Base-by-base conservation (phyloP, 2,888 invertebrate species). In the Minunthozetes semirufus region DNA sequence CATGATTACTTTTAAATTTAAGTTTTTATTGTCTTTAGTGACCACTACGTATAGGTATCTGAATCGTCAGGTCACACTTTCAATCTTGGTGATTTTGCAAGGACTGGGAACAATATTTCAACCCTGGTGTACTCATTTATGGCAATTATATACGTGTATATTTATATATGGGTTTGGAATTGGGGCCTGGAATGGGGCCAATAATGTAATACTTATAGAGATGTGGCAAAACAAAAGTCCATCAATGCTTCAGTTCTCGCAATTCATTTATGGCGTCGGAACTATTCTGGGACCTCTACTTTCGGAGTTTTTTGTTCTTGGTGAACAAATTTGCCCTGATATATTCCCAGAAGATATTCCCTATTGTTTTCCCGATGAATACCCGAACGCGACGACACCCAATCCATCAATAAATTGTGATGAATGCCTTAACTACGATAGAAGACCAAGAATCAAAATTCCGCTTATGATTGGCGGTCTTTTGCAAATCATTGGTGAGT, bases 201-300 rank as follows among this genome's bases (percentile, higher is more conserved):
- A 46, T 46, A 72, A 53, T 56, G 53, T 75, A 17, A 76, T 75
- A 63, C 61, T 76, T 9, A 70, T 76, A 22, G 74, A 72, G 13
- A 59, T 76, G 56, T 76, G 74, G 75, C 72, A 73, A 46, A 38
- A 70, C 19, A 53, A 33, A n/a, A 61, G 68, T 17, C 50, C 76
- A 29, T 46, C 75, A 29, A 15, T 75, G 13, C 38, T 76, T 2
- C 76, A 76, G 50, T 33, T 61, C 15, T 59, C 53, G n/a, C 76
- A 76, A 22, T 76, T 72, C 33, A 48, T 76, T 15, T 76, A 63
- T 53, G 76, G 76, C n/a, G 15, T 63, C 38, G 76, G 76, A 5
- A 25, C 71, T 19, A 42, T 76, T 22, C 25, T 76, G 17, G 53
- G 71, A 19, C 76, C 76, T 19, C 42, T 76, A n/a, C 17, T 74